Evolutionary conservation across 2,797 vertebrate species (phyloP), one percentile per base, ranked within the genome.

Genomic region (Acanthopagrus latus): DNA sequence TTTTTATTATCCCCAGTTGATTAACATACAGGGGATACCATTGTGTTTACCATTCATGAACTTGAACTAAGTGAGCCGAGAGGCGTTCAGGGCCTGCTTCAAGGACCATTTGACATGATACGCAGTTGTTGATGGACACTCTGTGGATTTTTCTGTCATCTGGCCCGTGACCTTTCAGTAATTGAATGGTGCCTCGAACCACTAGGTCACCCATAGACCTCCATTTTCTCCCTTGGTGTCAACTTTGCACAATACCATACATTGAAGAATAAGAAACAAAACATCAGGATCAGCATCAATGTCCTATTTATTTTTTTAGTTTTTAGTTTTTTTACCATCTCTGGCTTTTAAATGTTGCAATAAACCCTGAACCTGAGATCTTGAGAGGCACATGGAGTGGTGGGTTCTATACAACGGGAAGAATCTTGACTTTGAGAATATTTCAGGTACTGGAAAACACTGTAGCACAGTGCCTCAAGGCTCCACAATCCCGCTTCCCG

Each of bases 101-200:
- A 89, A 91, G 82, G 87, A 84, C 70, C 59, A 50, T 81, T 71
- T 84, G 74, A 87, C 76, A 65, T 85, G 80, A 84, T 60, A 66
- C 69, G 75, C 69, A 64, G 64, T 51, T 85, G 51, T 55, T 89
- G 80, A 89, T 80, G 75, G 87, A 88, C 82, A 83, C 62, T 29
- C 20, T 2, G 20, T 73, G 68, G 20, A 60, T 75, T 86, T 78
- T 89, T 78, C 81, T 80, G 75, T 84, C 76, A 85, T 88, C 82
- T 86, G 67, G 86, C 71, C 62, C 3, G 18, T 91, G 86, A 92
- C 88, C 88, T 90, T 90, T 88, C 23, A 41, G 76, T 89, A 84
- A 90, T 84, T 89, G 88, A 82, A 88, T 87, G 59, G 64, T 79
- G 64, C 83, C 80, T 89, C 33, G 57, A 84, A 82, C 68, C 71